These are phyloP conservation scores for Odontocerum albicorne DNA, from an alignment of 2,888 invertebrate genomes.

Conservation along the genomic window DNA sequence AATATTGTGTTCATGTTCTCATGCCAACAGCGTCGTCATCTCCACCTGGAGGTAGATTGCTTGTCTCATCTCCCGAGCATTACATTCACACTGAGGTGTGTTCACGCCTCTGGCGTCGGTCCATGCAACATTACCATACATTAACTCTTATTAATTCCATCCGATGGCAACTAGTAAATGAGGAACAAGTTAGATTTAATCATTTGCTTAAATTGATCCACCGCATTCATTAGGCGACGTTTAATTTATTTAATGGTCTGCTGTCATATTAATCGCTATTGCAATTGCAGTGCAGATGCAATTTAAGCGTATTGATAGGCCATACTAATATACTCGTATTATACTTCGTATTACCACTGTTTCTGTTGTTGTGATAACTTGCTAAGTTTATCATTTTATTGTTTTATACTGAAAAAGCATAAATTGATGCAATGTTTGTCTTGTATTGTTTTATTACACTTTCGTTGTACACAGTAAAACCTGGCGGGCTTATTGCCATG, in stretches of 20 bases:
- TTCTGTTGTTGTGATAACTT: too few relatives aligned
- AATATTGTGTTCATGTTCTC: not conserved
- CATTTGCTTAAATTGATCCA: slow-evolving; percentile 10
- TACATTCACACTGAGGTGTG: not conserved
- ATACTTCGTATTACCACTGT: too few relatives aligned
- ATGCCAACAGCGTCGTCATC: not conserved
- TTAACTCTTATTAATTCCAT: slow-evolving; percentile 8
- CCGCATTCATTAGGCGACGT: not conserved
- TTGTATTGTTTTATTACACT: too few relatives aligned
- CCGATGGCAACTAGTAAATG: slow-evolving; percentile 1
- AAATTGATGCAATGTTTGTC: too few relatives aligned
- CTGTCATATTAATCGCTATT: slow-evolving; percentile 16
- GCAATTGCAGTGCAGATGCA: too few relatives aligned
- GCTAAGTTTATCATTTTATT: too few relatives aligned
- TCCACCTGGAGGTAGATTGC: not conserved
- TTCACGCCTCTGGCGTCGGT: not conserved
- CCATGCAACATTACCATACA: slow-evolving; percentile 8
- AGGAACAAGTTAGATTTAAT: slow-evolving; percentile 8
- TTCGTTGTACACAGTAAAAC: too few relatives aligned
- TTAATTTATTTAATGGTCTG: slow-evolving; percentile 12
- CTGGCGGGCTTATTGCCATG: too few relatives aligned
- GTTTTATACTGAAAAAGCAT: too few relatives aligned
- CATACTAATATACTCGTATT: too few relatives aligned
- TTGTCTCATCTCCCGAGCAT: slow-evolving; percentile 2
- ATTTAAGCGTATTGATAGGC: too few relatives aligned